A percentile compares a stretch with the other conserved stretches of the same genome.
Evolutionary conservation across 2,888 invertebrate species (phyloP).

Genomic region (Latrodectus elegans): DNA sequence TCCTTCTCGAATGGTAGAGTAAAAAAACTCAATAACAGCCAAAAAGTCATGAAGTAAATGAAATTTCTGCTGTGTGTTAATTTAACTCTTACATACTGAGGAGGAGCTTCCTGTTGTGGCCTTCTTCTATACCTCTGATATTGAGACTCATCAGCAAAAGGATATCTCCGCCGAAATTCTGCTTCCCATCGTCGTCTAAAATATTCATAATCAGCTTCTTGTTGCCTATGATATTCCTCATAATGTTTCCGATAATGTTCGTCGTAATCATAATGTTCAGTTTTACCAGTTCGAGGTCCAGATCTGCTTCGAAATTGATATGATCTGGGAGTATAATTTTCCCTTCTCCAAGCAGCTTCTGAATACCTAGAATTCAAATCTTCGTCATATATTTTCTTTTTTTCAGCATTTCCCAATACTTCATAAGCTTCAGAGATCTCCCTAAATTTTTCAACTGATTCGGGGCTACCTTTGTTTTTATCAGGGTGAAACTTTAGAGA

Average conservation of each 20-base stretch:
- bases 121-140: background rate
- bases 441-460: conserved; percentile 82
- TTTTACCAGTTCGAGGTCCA: conserved; percentile 23
- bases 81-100: background rate
- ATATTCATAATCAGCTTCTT: conserved; percentile 39
- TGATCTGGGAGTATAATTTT: background rate
- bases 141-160: background rate
- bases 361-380: background rate
- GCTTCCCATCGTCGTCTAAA: conserved; percentile 42
- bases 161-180: conserved; percentile 21
- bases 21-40: background rate
- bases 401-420: conserved; percentile 82
- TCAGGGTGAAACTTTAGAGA: conserved; percentile 93
- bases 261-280: conserved; percentile 47
- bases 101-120: background rate
- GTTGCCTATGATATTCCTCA: conserved; percentile 32
- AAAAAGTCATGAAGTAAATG: conserved; percentile 4
- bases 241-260: conserved; percentile 53
- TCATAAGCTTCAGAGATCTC: conserved; percentile 90
- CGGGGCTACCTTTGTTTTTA: conserved; percentile 80
- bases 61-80: background rate
- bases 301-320: background rate
- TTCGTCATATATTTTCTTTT: conserved; percentile 85
- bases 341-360: background rate
- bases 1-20: background rate